Conservation (phyloP, 2,888 invertebrate genomes). For the Cephalotes varians region DNA sequence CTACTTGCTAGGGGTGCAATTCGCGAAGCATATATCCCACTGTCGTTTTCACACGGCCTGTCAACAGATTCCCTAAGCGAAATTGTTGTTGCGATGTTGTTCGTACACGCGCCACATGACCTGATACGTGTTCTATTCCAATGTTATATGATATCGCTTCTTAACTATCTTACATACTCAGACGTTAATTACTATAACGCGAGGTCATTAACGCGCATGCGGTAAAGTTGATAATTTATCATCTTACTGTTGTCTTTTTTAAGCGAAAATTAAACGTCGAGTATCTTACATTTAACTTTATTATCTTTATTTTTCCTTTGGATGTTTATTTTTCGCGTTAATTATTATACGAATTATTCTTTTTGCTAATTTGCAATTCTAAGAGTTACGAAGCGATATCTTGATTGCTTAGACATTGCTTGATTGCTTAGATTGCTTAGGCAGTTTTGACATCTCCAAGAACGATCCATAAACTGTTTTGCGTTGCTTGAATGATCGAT, state of each 20-base stretch:
- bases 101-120: neutral
- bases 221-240: neutral
- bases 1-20: constrained; percentile 56
- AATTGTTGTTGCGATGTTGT: constrained; percentile 16
- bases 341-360: neutral
- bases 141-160: neutral
- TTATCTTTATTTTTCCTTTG: neutral
- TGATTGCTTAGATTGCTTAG: neutral
- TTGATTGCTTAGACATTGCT: neutral
- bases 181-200: neutral
- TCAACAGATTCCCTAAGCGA: constrained; percentile 52
- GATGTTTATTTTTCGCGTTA: neutral
- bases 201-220: neutral
- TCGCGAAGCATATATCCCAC: constrained; percentile 27
- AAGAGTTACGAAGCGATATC: neutral
- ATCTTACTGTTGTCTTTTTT: neutral
- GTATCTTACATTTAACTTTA: neutral
- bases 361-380: neutral
- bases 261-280: neutral
- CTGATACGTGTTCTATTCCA: neutral
- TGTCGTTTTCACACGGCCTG: constrained; percentile 54
- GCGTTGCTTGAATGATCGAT: neutral
- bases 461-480: neutral
- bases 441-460: neutral
- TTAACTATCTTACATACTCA: neutral